Evolutionary conservation across 1,140 invertebrate genomes (phyloP), one percentile per base, ranked within the genome.

Genomic region (Chironomus tepperi): DNA sequence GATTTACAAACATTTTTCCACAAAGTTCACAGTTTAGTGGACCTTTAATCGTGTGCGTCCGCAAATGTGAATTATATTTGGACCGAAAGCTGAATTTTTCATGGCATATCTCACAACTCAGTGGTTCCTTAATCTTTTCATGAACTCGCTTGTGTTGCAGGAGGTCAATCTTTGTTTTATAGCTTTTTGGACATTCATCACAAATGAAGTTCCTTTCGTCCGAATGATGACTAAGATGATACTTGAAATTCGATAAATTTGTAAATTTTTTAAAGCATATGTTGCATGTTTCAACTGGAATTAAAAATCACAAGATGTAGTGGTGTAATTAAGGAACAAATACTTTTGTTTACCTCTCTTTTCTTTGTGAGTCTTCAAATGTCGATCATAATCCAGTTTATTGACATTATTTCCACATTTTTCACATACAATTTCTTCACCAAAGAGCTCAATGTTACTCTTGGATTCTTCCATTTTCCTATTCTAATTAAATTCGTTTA

Each of bases 171-270:
- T 57, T 57, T 57, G 47, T 57, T n/a, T 57, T 57, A n/a, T 57
- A 57, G n/a, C n/a, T 57, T 57, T 57, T 57, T 57, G 47, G 47
- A n/a, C 47, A 57, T 7, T 57, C 47, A 57, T 57, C n/a, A 57
- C 47, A 57, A 2, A 57, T 2, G 2, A 10, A 57, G 7, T 10
- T 10, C 47, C 47, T 10, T n/a, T 57, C 47, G 2, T 10, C n/a
- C 8, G 10, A 10, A 57, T 57, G 47, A 57, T 57, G 47, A 57
- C 10, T n/a, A 2, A 57, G 47, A 57, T 57, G 47, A 57, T 57
- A 57, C 7, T 57, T 57, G n/a, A 57, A 57, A n/a, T 57, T 57
- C 2, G 47, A 57, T n/a, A 57, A 12, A 57, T n/a, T 57, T 12
- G 47, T 57, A 7, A 57, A 57, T 12, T 2, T 57, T n/a, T 57